phyloP scores from a whole-genome alignment of 2,797 vertebrate genomes.

The Myotis pilosus region DNA sequence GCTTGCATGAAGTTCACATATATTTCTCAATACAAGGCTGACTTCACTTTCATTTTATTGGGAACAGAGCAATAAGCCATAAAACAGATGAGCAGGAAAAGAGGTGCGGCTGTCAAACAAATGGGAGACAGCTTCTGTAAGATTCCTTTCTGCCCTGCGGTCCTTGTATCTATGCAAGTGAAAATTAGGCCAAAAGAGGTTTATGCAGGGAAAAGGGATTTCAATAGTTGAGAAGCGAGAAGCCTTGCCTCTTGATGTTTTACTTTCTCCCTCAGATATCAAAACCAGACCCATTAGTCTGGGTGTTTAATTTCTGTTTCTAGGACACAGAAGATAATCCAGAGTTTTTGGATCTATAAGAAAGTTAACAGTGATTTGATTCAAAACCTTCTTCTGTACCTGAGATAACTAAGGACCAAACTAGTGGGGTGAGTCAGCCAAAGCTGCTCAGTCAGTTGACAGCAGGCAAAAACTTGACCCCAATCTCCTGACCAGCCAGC shows the following conservation, averaged over 20 bases:
- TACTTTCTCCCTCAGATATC: conserved; percentile 30
- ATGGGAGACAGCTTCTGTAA: neutral
- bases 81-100: conserved; percentile 17
- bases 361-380: conserved; percentile 9
- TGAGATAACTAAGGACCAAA: neutral
- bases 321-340: neutral
- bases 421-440: neutral
- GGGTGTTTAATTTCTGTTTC: conserved; percentile 34
- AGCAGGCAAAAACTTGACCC: neutral
- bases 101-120: conserved; percentile 1
- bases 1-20: neutral
- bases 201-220: conserved; percentile 39
- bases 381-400: neutral
- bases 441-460: neutral
- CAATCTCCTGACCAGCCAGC: neutral
- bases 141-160: neutral
- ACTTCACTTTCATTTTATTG: conserved; percentile 40
- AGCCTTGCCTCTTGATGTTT: conserved; percentile 39
- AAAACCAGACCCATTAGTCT: conserved; percentile 28
- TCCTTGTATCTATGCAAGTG: neutral
- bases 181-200: conserved; percentile 46
- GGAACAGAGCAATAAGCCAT: neutral
- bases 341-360: conserved; percentile 10
- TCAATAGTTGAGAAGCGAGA: neutral
- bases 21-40: neutral